Evolutionary conservation across 2,113 vertebrate species (phyloP).

Genomic region (Chamaetylas fuelleborni): DNA sequence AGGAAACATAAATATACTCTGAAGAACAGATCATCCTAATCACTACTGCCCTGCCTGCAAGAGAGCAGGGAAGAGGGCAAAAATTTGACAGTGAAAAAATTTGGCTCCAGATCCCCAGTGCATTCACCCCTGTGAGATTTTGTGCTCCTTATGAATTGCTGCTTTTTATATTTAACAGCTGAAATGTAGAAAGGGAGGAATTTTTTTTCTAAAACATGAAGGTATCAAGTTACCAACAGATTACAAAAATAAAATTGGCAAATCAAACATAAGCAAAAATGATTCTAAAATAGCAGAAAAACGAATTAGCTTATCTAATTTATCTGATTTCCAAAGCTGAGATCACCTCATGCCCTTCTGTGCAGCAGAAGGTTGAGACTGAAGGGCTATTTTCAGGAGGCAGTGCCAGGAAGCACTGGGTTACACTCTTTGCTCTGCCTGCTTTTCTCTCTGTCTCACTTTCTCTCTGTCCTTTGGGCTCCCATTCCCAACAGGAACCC

Average conservation of each 20-base stretch:
- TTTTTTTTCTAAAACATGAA: background rate
- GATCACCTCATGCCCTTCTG: background rate
- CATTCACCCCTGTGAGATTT: background rate
- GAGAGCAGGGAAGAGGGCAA: background rate
- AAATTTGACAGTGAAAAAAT: background rate
- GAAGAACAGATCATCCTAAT: background rate
- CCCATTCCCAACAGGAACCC: background rate
- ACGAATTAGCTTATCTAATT: background rate
- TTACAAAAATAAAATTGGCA: background rate
- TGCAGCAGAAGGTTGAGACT: background rate
- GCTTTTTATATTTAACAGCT: background rate
- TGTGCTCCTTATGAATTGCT: background rate
- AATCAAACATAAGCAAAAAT: background rate
- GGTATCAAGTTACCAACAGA: background rate
- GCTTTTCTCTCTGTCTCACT: background rate
- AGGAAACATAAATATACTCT: background rate
- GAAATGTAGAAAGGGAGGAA: background rate
- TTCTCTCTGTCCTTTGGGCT: background rate
- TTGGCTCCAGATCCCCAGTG: accelerated
- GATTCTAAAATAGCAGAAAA: background rate
- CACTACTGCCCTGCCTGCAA: background rate
- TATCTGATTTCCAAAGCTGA: background rate
- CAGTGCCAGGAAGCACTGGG: background rate
- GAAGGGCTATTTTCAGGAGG: background rate
- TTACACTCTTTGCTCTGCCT: background rate